These are phyloP conservation scores for Clistopyga incitator DNA, from an alignment of 2,888 invertebrate species.

Conservation along the genomic window DNA sequence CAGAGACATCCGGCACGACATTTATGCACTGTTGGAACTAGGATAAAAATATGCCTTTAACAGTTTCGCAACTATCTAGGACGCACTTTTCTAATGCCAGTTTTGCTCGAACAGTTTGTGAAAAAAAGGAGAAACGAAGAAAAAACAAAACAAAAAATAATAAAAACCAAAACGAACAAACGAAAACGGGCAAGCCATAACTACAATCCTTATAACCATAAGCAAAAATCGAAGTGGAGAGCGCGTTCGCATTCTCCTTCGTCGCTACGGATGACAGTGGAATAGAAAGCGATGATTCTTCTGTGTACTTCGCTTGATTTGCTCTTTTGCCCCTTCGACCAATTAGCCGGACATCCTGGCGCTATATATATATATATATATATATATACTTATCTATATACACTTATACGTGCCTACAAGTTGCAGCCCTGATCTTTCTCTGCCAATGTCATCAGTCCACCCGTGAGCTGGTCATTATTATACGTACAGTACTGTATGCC, in stretches of 20 bases:
- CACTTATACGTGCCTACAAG: background rate
- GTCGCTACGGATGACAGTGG: constrained; percentile 53
- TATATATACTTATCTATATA: constrained; percentile 9
- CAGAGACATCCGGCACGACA: constrained; percentile 6
- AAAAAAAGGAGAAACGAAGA: constrained; percentile 11
- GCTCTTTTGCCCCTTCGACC: constrained; percentile 58
- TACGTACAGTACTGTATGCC: constrained; percentile 21
- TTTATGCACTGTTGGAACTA: background rate
- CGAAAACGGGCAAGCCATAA: constrained; percentile 21
- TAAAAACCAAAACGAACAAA: background rate
- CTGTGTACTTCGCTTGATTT: constrained; percentile 28
- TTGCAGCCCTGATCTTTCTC: constrained; percentile 37
- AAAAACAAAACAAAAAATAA: background rate
- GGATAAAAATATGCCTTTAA: constrained; percentile 15
- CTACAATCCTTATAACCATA: constrained; percentile 51
- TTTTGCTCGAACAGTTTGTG: constrained; percentile 56
- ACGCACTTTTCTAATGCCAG: constrained; percentile 1
- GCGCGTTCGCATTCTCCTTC: constrained; percentile 63
- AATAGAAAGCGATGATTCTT: constrained; percentile 66
- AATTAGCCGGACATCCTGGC: constrained; percentile 61
- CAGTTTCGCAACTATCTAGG: constrained; percentile 21
- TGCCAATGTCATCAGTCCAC: constrained; percentile 61
- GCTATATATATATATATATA: constrained; percentile 12
- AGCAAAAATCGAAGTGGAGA: constrained; percentile 57
- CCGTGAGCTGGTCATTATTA: constrained; percentile 49